Base-by-base conservation (phyloP, 2,113 vertebrate genomes). In the Vicugna pacos region DNA sequence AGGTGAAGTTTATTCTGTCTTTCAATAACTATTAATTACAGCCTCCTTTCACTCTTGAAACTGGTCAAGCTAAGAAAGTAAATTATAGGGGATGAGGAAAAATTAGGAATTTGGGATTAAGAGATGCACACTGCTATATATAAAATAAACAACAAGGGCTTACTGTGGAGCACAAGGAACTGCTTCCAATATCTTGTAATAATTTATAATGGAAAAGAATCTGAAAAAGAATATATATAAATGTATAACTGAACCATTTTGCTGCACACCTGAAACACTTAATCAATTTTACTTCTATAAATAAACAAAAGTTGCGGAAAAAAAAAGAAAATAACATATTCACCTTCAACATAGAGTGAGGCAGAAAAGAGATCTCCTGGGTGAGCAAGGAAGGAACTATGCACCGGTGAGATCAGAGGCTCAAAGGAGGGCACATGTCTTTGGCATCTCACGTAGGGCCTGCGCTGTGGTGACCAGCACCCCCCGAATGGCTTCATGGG, bases 381-480 rank as follows among this genome's bases (percentile, higher is more conserved):
- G 19, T 52, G 58, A 8, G 11, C 5, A 22, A 30, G 60, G 11
- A 75, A 42, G 54, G 52, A 5, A 19, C 5, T 8, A 5, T 15
- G 32, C 1, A 3, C 5, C 9, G 46, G 22, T 54, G 80, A 80
- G 46, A 10, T 19, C 20, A 46, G 72, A 26, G 46, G 4, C 48
- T n/a, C 17, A 3, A 64, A 9, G 35, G 28, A 35, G 60, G 19
- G n/a, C 75, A 24, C 2, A 1, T 30, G 38, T 5, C 38, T 46
- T 35, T 2, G 24, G 5, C 0, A 13, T 5, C 70, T 86, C 79
- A 4, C 0, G 0, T 30, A 50, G 32, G 28, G 32, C 80, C 48
- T 79, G 12, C 17, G 4, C 3, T 22, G 6, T 30, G 32, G 32
- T 35, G 52, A 8, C 12, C 30, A 35, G n/a, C 5, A 13, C 52